Percentiles rank a stretch among this genome's conserved stretches.
Conservation (phyloP, 2,888 invertebrate genomes). For the Himalopsyche japonica region DNA sequence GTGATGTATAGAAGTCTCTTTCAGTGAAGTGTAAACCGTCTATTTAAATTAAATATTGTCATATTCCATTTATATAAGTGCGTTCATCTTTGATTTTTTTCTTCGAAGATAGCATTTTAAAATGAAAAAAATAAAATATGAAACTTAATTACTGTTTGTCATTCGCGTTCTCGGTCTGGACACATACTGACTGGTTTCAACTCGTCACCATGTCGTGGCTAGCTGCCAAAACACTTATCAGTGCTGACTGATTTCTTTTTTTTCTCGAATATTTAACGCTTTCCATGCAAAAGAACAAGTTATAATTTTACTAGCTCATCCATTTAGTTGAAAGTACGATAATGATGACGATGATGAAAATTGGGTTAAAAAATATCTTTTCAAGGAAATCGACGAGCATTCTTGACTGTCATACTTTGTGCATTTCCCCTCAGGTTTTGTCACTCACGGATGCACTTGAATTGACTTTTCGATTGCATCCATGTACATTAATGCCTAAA, state of each 20-base stretch:
- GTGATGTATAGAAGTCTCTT: neutral
- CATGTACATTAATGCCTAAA: no score
- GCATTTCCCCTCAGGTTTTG: no score
- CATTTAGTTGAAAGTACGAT: no score
- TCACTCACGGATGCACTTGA: no score
- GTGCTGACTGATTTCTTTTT: neutral
- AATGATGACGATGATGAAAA: no score
- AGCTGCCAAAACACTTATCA: neutral
- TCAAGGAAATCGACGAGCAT: no score
- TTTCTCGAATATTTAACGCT: neutral
- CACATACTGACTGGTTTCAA: neutral
- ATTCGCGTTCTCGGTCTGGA: neutral
- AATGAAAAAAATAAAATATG: neutral
- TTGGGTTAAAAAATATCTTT: no score
- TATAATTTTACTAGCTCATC: no score
- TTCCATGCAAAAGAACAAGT: neutral
- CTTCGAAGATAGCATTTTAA: neutral
- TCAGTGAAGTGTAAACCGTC: neutral
- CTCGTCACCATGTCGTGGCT: neutral
- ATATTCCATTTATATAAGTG: neutral
- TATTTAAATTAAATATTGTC: conserved; percentile 1
- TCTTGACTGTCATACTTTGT: no score
- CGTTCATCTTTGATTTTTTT: neutral
- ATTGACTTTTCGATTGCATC: no score
- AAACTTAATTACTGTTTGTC: neutral